Evolutionary conservation across 1,140 invertebrate species (phyloP), one percentile per base, ranked within the genome.

Genomic region (Heterodera carotae): DNA sequence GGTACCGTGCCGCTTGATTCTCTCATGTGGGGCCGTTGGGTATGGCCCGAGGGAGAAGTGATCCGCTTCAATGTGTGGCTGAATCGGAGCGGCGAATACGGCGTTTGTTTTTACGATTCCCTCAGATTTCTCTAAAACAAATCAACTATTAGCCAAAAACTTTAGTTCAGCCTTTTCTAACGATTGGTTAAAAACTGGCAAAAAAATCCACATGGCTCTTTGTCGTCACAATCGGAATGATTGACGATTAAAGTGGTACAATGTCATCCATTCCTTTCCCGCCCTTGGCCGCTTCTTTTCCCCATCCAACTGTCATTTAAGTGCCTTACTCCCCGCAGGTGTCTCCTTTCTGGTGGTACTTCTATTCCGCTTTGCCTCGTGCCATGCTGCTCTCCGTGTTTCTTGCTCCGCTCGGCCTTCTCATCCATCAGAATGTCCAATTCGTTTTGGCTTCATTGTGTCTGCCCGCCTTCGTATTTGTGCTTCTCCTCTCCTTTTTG

Each of bases 31-130:
- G 90, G 91, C 76, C 89, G 94, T 75, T 88, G 92, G 67, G 84
- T 97, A 2, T 99, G 97, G 97, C 96, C 97, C 0, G 97, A 99
- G 90, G 95, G 94, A 34, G 94, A 97, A 91, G 96, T 66, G 0
- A 91, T 98, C 68, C 97, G 93, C 91, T 99, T 94, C 88, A 99
- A 99, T 88, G 93, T 93, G 6, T 90, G 97, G 73, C 89, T 95
- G 1, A 99, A 99, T 88, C 94, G 94, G 88, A 98, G 96, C 88
- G 93, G 93, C 27, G 90, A 97, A 78, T 99, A 94, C 93, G 97
- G 97, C 87, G 94, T 97, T 94, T 72, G 81, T 73, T 56, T 29
- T 73, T 67, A n/a, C n/a, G n/a, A n/a, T n/a, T n/a, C n/a, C n/a
- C n/a, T n/a, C n/a, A n/a, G n/a, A n/a, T n/a, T n/a, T n/a, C n/a